Evolutionary conservation across 2,888 invertebrate species (phyloP), one percentile per base, ranked within the genome.

Genomic region (Microctonus hyperodae): DNA sequence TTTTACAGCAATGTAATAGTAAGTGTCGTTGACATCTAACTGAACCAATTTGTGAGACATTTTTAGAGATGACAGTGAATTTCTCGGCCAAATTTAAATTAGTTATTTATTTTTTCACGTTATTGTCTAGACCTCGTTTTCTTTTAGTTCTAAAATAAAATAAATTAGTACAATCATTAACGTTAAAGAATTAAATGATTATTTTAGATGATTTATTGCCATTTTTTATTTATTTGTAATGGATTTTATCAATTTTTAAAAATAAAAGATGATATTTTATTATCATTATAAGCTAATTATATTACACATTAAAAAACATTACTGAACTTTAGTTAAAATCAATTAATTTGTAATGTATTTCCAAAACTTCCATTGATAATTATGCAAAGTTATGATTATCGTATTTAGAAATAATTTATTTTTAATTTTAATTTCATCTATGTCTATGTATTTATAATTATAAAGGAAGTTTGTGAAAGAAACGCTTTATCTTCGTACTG

Each of bases 1-100:
- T 85, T 93, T 94, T 57, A 94, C 89, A 69, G 91, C 92, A 75
- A 92, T 86, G 83, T 94, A 94, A 69, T 90, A 88, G 81, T 87
- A 90, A 74, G 86, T 88, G 73, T 89, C 90, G 68, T 74, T 80
- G 65, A 82, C 83, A 65, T 86, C 76, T 67, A 85, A 75, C 75
- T 81, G 83, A 67, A 37, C 71, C 69, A 78, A 71, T 74, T 79
- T 79, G 23, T 65, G 22, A 11, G 58, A 57, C 40, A 20, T 53
- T 35, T 56, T 33, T 57, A 57, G 1, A 44, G 44, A 20, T 20
- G 44, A 20, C 44, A 6, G 1, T 16, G 4, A 13, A 37, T 13
- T 13, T 1, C 16, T n/a, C 44, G 5, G 16, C 16, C 44, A 16
- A 44, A 44, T 4, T 4, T 7, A 44, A 44, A 44, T 72, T 72